Conservation (phyloP, 2,888 invertebrate species). For the Drosophila pseudotalamancana region DNA sequence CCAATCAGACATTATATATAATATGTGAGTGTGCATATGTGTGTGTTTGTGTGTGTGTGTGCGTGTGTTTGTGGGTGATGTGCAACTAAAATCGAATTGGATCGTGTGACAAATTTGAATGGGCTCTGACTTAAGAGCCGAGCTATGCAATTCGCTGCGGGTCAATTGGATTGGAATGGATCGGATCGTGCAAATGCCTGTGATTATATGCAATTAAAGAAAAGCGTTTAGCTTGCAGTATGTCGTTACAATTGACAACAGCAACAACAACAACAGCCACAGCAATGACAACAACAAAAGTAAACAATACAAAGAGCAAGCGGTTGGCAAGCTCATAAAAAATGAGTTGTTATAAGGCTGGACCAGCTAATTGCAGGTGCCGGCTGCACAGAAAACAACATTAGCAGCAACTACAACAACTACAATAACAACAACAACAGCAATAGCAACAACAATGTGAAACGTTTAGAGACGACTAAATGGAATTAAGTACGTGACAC, state of each 20-base stretch:
- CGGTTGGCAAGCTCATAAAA: slow-evolving; percentile 53
- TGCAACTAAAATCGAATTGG: slow-evolving; percentile 55
- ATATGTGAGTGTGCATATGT: neutral
- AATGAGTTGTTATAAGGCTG: slow-evolving; percentile 71
- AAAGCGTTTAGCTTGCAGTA: slow-evolving; percentile 66
- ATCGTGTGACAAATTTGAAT: slow-evolving; percentile 73
- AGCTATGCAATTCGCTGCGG: slow-evolving; percentile 12
- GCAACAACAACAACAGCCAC: slow-evolving; percentile 25
- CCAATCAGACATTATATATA: too few species aligned
- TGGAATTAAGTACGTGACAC: slow-evolving; percentile 79
- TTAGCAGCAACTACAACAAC: slow-evolving; percentile 16
- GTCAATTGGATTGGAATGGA: slow-evolving; percentile 33
- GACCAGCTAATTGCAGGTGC: slow-evolving; percentile 73
- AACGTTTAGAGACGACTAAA: slow-evolving; percentile 72
- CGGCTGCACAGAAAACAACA: slow-evolving; percentile 39
- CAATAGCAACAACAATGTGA: slow-evolving; percentile 34
- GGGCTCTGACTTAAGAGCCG: slow-evolving; percentile 15
- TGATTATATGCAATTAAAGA: slow-evolving; percentile 74
- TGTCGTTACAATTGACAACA: slow-evolving; percentile 38
- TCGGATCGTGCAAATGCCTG: slow-evolving; percentile 53
- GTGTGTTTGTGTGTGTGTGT: slow-evolving; percentile 13
- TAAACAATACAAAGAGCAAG: slow-evolving; percentile 44
- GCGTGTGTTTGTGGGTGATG: slow-evolving; percentile 29
- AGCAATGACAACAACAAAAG: slow-evolving; percentile 1
- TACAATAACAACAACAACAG: slow-evolving; percentile 16